Conservation (phyloP, 2,888 invertebrate species). For the Ochropleura plecta region DNA sequence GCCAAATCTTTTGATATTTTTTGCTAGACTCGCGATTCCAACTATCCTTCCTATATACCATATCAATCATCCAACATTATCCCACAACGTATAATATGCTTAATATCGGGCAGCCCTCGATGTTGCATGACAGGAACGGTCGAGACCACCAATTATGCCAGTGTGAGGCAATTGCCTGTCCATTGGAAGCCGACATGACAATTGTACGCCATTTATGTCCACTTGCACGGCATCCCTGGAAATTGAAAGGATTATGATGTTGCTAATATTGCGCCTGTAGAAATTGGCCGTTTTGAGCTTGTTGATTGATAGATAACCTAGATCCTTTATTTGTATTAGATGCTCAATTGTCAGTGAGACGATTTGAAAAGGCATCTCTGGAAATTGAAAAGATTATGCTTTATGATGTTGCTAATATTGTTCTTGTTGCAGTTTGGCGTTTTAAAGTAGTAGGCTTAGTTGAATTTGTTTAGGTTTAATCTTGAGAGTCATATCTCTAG, state of each 20-base stretch:
- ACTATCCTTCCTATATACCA: constrained; percentile 9
- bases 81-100: constrained; percentile 48
- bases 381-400: constrained; percentile 44
- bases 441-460: background rate
- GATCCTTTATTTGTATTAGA: background rate
- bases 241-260: constrained; percentile 43
- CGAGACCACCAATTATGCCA: constrained; percentile 76
- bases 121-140: constrained; percentile 60
- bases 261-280: constrained; percentile 25
- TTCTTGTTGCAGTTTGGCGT: background rate
- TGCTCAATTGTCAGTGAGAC: background rate
- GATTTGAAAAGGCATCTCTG: constrained; percentile 62
- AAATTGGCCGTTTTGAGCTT: constrained; percentile 11
- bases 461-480: background rate
- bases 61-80: constrained; percentile 30
- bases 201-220: constrained; percentile 78
- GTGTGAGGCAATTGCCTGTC: constrained; percentile 77
- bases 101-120: constrained; percentile 52
- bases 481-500: background rate
- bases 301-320: background rate
- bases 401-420: constrained; percentile 22
- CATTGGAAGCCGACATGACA: constrained; percentile 68
- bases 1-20: too few species aligned
- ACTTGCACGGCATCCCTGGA: constrained; percentile 73
- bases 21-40: background rate